Percentiles rank a stretch among this genome's conserved stretches.
Conservation (phyloP, 2,797 vertebrate species). For the Myotis findleyi region DNA sequence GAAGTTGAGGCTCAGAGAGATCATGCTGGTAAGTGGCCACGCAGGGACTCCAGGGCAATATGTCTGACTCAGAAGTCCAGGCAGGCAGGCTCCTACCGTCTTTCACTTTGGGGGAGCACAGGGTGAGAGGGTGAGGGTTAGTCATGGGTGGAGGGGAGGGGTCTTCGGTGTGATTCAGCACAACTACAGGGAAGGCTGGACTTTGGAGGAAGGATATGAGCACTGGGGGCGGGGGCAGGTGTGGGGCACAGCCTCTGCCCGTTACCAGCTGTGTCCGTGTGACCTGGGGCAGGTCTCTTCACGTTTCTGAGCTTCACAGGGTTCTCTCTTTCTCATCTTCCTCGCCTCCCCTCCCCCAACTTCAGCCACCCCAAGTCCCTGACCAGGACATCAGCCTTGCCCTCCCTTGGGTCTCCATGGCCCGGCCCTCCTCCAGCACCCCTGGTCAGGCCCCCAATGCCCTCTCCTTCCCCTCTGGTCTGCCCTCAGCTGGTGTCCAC, state of each 20-base stretch:
- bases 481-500: not conserved
- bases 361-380: not conserved
- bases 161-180: not conserved
- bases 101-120: not conserved
- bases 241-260: not conserved
- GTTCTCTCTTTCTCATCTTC: not conserved
- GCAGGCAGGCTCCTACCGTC: not conserved
- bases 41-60: not conserved
- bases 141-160: not conserved
- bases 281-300: not conserved
- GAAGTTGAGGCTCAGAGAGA: not conserved
- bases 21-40: not conserved
- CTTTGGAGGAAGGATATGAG: not conserved
- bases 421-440: not conserved
- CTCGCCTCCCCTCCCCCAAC: not conserved
- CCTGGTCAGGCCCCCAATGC: not conserved
- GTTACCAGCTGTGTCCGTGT: not conserved
- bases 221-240: not conserved
- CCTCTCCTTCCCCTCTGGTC: not conserved
- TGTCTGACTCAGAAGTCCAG: not conserved
- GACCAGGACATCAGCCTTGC: not conserved
- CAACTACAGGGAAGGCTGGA: not conserved
- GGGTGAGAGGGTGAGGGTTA: not conserved
- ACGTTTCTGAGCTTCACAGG: not conserved
- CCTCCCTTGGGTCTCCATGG: not conserved